Evolutionary conservation across 2,888 invertebrate genomes (phyloP).

Genomic region (Holacanthella duospinosa): DNA sequence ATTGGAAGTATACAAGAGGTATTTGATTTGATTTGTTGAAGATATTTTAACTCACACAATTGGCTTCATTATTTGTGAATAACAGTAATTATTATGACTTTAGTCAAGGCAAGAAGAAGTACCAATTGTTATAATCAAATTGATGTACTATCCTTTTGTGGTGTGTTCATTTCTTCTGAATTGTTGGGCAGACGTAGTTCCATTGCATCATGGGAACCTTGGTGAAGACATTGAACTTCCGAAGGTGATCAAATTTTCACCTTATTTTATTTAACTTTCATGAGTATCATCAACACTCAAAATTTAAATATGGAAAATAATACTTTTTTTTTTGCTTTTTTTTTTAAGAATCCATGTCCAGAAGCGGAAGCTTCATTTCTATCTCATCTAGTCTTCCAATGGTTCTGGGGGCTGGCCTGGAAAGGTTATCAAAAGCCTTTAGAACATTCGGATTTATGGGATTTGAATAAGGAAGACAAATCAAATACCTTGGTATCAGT

Average conservation of each 20-base stretch:
- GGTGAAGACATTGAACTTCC: no score
- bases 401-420: conserved; percentile 55
- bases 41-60: no score
- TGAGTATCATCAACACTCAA: no score
- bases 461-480: conserved; percentile 44
- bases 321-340: not conserved
- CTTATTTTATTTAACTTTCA: no score
- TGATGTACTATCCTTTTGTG: not conserved
- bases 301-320: not conserved
- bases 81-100: no score
- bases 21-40: no score
- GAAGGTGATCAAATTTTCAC: no score
- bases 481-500: conserved; percentile 39
- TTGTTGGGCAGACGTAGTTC: not conserved
- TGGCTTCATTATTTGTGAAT: no score
- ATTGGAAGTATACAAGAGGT: no score
- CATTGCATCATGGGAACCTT: no score
- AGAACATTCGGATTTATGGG: conserved; percentile 47
- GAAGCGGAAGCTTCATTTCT: conserved; percentile 75
- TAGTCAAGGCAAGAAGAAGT: no score
- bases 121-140: no score
- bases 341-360: conserved; percentile 68
- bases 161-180: not conserved
- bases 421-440: conserved; percentile 47
- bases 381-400: conserved; percentile 72